These are phyloP conservation scores for Sebastes schlegelii DNA, from an alignment of 2,113 vertebrate genomes.

Conservation along the genomic window DNA sequence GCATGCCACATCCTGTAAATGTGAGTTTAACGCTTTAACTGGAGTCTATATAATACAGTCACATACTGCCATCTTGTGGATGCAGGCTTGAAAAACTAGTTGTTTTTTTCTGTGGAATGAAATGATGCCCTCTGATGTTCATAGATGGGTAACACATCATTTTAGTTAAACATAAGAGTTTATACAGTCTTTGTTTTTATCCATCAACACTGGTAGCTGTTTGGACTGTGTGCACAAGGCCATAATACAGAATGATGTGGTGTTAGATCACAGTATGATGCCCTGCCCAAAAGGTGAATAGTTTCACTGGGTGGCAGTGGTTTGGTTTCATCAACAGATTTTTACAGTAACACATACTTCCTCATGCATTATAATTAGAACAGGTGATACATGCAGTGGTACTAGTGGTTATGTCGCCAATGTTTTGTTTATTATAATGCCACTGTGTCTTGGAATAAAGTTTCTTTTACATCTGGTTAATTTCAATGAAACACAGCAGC, in stretches of 20 bases:
- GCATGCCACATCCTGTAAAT: conserved; percentile 21
- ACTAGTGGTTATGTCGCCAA: conserved; percentile 11
- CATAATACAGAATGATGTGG: not conserved
- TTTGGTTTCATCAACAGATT: conserved; percentile 30
- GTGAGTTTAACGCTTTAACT: not conserved
- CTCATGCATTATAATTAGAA: not conserved
- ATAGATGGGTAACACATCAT: not conserved
- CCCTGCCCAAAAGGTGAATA: conserved; percentile 3
- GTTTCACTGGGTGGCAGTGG: conserved; percentile 7
- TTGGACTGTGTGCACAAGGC: not conserved
- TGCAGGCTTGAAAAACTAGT: not conserved
- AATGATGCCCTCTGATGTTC: conserved; percentile 48
- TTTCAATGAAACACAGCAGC: conserved; percentile 3
- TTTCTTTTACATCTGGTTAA: not conserved
- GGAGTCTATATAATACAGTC: not conserved
- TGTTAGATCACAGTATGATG: not conserved
- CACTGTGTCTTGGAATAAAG: not conserved
- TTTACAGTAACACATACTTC: not conserved
- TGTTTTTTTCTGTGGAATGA: not conserved
- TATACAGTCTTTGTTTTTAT: not conserved
- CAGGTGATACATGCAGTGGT: not conserved
- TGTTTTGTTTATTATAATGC: conserved; percentile 7
- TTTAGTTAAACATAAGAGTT: not conserved
- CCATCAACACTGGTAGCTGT: not conserved
- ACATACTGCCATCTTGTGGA: conserved; percentile 67